Conservation (phyloP, 2,113 vertebrate genomes). For the Hippoglossus stenolepis region DNA sequence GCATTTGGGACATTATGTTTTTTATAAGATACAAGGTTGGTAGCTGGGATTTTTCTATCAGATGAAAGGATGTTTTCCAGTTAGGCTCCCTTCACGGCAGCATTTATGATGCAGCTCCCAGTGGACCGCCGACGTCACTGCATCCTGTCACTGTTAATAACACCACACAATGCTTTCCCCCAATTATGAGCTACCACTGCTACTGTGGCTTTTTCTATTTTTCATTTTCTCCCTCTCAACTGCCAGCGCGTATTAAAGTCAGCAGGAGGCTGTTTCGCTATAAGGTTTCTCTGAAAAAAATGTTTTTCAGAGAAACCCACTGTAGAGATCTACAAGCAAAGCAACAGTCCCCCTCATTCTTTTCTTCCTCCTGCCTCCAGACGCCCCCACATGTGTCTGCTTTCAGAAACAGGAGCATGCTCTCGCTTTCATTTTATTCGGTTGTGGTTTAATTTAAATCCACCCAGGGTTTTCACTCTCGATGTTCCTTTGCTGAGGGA, state of each 20-base stretch:
- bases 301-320: slow-evolving; percentile 29
- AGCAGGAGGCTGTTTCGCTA: slow-evolving; percentile 32
- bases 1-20: background rate
- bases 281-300: slow-evolving; percentile 22
- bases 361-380: slow-evolving; percentile 28
- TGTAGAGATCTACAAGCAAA: slow-evolving; percentile 42
- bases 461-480: slow-evolving; percentile 4
- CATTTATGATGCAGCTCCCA: slow-evolving; percentile 57
- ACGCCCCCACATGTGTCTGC: slow-evolving; percentile 51
- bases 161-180: slow-evolving; percentile 46
- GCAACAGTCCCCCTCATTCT: slow-evolving; percentile 9
- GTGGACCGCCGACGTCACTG: slow-evolving; percentile 57
- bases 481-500: slow-evolving; percentile 18
- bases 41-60: slow-evolving; percentile 33
- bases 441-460: slow-evolving; percentile 35
- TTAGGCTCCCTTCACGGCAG: slow-evolving; percentile 35
- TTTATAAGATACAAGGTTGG: background rate
- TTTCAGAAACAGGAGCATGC: slow-evolving; percentile 36
- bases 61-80: slow-evolving; percentile 33
- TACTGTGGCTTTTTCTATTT: slow-evolving; percentile 33
- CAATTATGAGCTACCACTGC: slow-evolving; percentile 60
- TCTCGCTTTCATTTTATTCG: slow-evolving; percentile 23
- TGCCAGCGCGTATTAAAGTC: slow-evolving; percentile 62
- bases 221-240: slow-evolving; percentile 41
- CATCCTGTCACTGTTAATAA: slow-evolving; percentile 72